Conservation (phyloP, 1,140 invertebrate species). For the Drosophila carrolli region DNA sequence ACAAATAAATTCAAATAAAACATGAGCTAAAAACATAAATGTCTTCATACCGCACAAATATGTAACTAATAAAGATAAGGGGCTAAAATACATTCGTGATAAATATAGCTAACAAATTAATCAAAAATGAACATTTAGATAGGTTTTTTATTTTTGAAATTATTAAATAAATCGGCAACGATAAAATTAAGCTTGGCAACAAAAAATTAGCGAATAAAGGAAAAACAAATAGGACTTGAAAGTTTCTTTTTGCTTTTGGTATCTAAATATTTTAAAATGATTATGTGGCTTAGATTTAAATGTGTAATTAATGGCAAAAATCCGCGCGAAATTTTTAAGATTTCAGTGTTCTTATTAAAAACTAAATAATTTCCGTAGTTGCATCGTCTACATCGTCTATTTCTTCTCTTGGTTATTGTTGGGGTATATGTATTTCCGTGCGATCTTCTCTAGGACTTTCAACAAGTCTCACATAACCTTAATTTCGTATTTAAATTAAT, state of each 20-base stretch:
- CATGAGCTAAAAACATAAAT: slow-evolving; percentile 72
- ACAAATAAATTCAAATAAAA: slow-evolving; percentile 81
- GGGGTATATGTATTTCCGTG: slow-evolving; percentile 30
- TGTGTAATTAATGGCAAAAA: slow-evolving; percentile 79
- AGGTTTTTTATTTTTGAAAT: slow-evolving; percentile 38
- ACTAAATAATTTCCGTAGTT: slow-evolving; percentile 72
- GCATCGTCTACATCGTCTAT: slow-evolving; percentile 24
- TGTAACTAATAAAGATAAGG: slow-evolving; percentile 45
- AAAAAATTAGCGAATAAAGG: slow-evolving; percentile 41
- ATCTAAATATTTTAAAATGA: slow-evolving; percentile 50
- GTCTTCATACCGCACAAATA: slow-evolving; percentile 66
- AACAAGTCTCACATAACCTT: slow-evolving; percentile 72
- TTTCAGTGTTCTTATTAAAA: slow-evolving; percentile 51
- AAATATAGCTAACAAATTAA: slow-evolving; percentile 52
- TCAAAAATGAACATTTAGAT: slow-evolving; percentile 33
- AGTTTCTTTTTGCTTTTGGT: slow-evolving; percentile 45
- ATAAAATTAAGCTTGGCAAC: slow-evolving; percentile 29
- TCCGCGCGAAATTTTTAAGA: slow-evolving; percentile 43
- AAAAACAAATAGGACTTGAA: slow-evolving; percentile 6
- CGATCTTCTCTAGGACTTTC: slow-evolving; percentile 42
- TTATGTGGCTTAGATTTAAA: slow-evolving; percentile 64
- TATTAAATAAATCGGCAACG: slow-evolving; percentile 30
- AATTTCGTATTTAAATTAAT: slow-evolving; percentile 51
- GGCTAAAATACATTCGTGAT: slow-evolving; percentile 18
- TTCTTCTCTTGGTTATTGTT: slow-evolving; percentile 20